A percentile compares a stretch with the other conserved stretches of the same genome.
Evolutionary conservation across 1,140 invertebrate species (phyloP).

Genomic region (Cyphomyrmex costatus): DNA sequence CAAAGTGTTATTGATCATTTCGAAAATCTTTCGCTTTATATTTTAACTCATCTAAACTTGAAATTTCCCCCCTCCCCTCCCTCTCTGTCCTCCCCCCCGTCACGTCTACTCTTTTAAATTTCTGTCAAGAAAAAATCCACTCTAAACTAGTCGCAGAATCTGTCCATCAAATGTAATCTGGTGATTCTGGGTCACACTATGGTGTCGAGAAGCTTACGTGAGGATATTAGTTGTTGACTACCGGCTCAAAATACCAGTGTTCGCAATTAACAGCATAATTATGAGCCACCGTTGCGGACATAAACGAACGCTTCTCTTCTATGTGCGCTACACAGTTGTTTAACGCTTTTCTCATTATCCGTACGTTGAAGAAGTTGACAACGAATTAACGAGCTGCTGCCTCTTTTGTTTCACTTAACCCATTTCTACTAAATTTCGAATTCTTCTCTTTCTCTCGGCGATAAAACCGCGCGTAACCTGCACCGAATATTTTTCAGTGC

Average conservation of each 20-base stretch:
- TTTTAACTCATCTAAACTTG: not conserved
- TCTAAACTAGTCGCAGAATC: not conserved
- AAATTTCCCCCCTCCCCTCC: too few species aligned
- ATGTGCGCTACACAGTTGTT: conserved; percentile 16
- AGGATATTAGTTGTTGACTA: conserved; percentile 35
- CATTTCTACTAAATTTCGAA: conserved; percentile 13
- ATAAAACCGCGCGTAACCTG: conserved; percentile 8
- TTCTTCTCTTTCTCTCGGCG: not conserved
- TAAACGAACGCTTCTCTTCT: not conserved
- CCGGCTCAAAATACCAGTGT: conserved; percentile 29
- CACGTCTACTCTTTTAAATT: not conserved
- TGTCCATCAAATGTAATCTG: not conserved
- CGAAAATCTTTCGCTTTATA: not conserved
- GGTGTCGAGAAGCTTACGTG: conserved; percentile 1
- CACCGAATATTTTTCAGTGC: conserved; percentile 23
- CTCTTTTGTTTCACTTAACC: conserved; percentile 51
- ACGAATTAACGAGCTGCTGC: conserved; percentile 37
- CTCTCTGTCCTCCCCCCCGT: too few species aligned
- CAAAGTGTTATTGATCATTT: not conserved
- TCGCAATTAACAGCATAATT: conserved; percentile 48
- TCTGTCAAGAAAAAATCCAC: not conserved
- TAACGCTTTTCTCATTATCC: conserved; percentile 49
- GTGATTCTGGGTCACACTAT: conserved; percentile 24
- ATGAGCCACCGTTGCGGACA: conserved; percentile 32
- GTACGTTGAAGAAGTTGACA: conserved; percentile 48